phyloP scores from a whole-genome alignment of 2,888 invertebrate genomes.

The Belgica antarctica region DNA sequence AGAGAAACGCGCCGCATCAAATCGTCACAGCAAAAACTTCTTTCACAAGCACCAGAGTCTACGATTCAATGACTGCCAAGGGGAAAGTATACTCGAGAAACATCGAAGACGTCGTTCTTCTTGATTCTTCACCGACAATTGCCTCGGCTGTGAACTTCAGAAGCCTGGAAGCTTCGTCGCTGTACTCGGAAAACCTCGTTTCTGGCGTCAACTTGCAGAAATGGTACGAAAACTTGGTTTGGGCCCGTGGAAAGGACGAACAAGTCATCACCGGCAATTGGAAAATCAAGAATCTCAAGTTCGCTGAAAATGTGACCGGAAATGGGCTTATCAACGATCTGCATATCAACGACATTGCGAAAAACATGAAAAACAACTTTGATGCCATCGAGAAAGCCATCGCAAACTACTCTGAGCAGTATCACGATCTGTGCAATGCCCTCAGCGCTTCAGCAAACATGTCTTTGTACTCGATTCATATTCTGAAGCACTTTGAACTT shows the following conservation, averaged over 20 bases:
- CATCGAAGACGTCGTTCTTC: constrained; percentile 52
- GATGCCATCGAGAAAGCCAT: constrained; percentile 45
- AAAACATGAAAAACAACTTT: constrained; percentile 48
- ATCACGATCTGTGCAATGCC: constrained; percentile 49
- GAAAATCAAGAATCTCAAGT: constrained; percentile 53
- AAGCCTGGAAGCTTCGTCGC: constrained; percentile 47
- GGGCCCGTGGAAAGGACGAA: constrained; percentile 48
- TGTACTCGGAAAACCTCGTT: constrained; percentile 49
- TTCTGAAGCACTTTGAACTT: constrained; percentile 57
- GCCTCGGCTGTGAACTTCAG: constrained; percentile 50
- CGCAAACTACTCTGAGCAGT: constrained; percentile 47
- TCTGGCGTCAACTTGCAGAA: constrained; percentile 54
- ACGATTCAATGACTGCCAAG: constrained; percentile 49
- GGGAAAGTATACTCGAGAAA: constrained; percentile 53
- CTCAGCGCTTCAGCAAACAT: constrained; percentile 20
- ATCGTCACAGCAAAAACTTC: constrained; percentile 52
- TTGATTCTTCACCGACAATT: constrained; percentile 47
- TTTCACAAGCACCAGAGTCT: constrained; percentile 51
- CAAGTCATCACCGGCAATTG: constrained; percentile 57
- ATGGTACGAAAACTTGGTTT: constrained; percentile 55
- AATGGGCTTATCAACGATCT: constrained; percentile 51
- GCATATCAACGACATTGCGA: constrained; percentile 49
- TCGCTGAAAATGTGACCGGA: constrained; percentile 51
- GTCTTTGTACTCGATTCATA: constrained; percentile 49
- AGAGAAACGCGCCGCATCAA: constrained; percentile 52